Conservation (phyloP, 2,888 invertebrate species). For the Phania funesta region DNA sequence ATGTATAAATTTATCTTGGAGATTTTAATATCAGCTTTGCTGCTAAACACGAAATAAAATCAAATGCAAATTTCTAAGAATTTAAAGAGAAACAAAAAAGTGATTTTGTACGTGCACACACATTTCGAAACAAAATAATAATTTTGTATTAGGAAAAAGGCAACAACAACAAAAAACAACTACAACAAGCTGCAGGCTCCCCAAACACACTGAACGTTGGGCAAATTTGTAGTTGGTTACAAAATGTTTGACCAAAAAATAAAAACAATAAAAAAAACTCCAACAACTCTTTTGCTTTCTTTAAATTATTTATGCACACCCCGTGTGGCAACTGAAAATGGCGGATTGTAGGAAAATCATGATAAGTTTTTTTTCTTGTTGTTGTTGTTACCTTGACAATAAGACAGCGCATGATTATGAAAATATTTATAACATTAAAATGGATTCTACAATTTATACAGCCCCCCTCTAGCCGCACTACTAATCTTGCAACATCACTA, state of each 20-base stretch:
- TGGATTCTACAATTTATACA: constrained; percentile 6
- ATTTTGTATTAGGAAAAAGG: background rate
- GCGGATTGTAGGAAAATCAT: constrained; percentile 60
- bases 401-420: constrained; percentile 62
- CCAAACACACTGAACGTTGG: constrained; percentile 18
- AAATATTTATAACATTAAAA: constrained; percentile 33
- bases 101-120: constrained; percentile 53
- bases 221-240: constrained; percentile 29
- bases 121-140: constrained; percentile 15
- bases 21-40: constrained; percentile 2
- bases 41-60: background rate
- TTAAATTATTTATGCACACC: constrained; percentile 60
- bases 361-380: constrained; percentile 50
- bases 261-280: constrained; percentile 21
- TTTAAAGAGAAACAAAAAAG: constrained; percentile 3
- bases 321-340: constrained; percentile 58
- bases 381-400: constrained; percentile 36
- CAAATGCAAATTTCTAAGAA: constrained; percentile 62
- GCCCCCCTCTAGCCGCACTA: background rate
- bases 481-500: background rate
- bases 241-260: constrained; percentile 11
- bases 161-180: background rate
- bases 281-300: constrained; percentile 9
- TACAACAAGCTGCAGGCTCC: constrained; percentile 25
- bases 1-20: constrained; percentile 38